Percentiles rank a stretch among this genome's conserved stretches.
Evolutionary conservation across 2,797 vertebrate genomes (phyloP).

Genomic region (Channa striata): DNA sequence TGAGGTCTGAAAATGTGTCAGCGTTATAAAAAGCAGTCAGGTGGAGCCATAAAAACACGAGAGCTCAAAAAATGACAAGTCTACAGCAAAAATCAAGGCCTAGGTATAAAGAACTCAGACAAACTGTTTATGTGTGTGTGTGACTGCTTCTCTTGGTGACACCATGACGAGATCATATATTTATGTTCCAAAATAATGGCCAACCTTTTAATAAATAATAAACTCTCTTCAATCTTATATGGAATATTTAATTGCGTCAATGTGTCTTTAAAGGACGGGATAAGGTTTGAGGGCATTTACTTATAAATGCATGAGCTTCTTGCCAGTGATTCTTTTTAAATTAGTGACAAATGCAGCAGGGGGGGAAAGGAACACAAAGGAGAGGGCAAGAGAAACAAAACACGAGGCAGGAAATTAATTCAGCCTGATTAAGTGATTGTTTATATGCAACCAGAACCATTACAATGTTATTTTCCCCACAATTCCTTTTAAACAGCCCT

Average conservation of each 20-base stretch:
- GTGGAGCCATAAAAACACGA: too few species aligned
- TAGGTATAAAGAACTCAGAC: too few species aligned
- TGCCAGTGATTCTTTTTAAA: slow-evolving; percentile 34
- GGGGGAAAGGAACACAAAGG: background rate
- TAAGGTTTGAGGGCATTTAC: background rate
- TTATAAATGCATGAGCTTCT: slow-evolving; percentile 14
- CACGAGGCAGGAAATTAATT: slow-evolving; percentile 41
- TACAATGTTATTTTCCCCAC: slow-evolving; percentile 25
- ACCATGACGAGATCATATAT: too few species aligned
- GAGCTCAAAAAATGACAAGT: too few species aligned
- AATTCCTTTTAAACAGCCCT: slow-evolving; percentile 27
- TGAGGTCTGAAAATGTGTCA: too few species aligned
- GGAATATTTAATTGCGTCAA: slow-evolving; percentile 2
- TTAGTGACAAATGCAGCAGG: slow-evolving; percentile 27
- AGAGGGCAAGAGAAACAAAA: slow-evolving; percentile 1
- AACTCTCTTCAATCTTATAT: background rate
- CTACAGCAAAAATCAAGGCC: too few species aligned
- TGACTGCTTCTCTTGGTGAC: too few species aligned
- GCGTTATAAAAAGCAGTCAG: too few species aligned
- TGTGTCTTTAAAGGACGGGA: background rate
- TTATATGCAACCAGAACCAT: slow-evolving; percentile 34
- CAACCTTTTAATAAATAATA: too few species aligned
- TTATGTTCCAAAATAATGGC: too few species aligned
- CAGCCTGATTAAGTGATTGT: slow-evolving; percentile 42
- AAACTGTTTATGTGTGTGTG: too few species aligned